These are phyloP conservation scores for Phrynocephalus versicolor DNA, from an alignment of 2,113 vertebrate genomes.

Conservation along the genomic window DNA sequence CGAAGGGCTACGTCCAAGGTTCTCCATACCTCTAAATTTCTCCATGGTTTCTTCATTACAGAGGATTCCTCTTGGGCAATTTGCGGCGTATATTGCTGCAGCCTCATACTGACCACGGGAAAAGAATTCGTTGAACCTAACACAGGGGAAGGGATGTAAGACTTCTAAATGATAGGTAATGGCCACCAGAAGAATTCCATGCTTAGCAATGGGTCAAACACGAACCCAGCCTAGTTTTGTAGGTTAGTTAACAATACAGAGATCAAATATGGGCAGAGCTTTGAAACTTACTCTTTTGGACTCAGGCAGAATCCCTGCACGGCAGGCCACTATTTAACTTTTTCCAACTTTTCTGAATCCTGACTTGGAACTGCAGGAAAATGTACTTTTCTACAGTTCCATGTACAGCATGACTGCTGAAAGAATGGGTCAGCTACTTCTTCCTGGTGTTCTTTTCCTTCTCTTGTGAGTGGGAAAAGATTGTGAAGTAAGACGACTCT, in stretches of 20 bases:
- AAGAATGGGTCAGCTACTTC: not conserved
- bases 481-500: not conserved
- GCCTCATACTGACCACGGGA: slow-evolving; percentile 72
- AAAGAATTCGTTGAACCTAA: slow-evolving; percentile 79
- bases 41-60: slow-evolving; percentile 74
- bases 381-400: no score
- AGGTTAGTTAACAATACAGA: no score
- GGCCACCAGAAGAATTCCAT: not conserved
- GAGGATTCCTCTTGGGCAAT: slow-evolving; percentile 76
- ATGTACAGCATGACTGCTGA: not conserved
- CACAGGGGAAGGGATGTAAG: slow-evolving; percentile 9
- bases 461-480: not conserved
- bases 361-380: no score
- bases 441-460: not conserved
- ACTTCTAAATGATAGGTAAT: not conserved
- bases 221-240: not conserved
- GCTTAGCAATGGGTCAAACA: not conserved
- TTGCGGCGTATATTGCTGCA: slow-evolving; percentile 73
- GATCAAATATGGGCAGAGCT: no score
- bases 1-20: not conserved
- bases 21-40: slow-evolving; percentile 71
- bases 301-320: no score
- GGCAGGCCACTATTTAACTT: no score
- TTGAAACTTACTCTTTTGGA: no score
- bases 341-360: no score